phyloP scores from a whole-genome alignment of 2,797 vertebrate genomes.

The Ceryle rudis region DNA sequence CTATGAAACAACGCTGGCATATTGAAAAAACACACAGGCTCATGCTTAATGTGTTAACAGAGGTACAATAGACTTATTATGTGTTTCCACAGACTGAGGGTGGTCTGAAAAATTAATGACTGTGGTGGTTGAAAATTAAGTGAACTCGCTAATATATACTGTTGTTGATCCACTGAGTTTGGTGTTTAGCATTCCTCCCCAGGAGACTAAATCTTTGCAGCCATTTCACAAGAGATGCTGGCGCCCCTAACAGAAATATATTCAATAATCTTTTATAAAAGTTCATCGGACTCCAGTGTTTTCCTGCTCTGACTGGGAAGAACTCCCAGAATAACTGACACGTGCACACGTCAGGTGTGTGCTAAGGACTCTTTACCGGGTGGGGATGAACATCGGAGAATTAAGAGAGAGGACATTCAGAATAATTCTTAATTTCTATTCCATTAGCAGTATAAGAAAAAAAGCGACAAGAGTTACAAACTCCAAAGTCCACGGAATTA shows the following conservation, averaged over 20 bases:
- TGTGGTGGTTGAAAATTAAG: constrained; percentile 82
- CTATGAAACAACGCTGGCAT: constrained; percentile 68
- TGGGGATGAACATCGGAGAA: not conserved
- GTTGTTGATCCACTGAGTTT: constrained; percentile 78
- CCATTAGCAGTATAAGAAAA: not conserved
- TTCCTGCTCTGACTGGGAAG: not conserved
- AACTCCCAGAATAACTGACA: not conserved
- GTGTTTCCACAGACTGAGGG: constrained; percentile 79
- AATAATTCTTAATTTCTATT: not conserved
- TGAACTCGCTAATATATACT: constrained; percentile 82
- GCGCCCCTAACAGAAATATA: constrained; percentile 77
- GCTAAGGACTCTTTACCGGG: not conserved
- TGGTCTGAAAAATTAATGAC: constrained; percentile 84
- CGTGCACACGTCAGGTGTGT: constrained; percentile 1
- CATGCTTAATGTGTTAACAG: constrained; percentile 66
- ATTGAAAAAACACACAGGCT: constrained; percentile 73
- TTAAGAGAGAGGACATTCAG: not conserved
- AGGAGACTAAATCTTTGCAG: constrained; percentile 82
- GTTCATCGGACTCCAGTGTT: constrained; percentile 3
- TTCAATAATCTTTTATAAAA: constrained; percentile 72
- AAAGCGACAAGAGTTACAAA: not conserved
- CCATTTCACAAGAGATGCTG: constrained; percentile 79
- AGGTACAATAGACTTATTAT: constrained; percentile 72
- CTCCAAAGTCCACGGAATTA: not conserved
- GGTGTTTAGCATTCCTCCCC: constrained; percentile 84